Evolutionary conservation across 1,140 invertebrate species (phyloP).

Genomic region (Heliconius himera): DNA sequence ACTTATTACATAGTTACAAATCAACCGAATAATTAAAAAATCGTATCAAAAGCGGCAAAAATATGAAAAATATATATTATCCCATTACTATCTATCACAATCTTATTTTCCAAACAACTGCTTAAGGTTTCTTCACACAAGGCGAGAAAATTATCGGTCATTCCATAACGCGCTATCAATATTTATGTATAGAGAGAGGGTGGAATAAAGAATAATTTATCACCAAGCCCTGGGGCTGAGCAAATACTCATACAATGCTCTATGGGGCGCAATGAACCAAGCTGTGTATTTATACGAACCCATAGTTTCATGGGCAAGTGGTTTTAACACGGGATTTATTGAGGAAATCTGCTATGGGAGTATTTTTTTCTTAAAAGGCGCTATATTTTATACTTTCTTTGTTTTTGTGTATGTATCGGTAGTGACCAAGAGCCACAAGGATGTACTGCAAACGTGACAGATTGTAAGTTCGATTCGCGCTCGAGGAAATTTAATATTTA

Average conservation of each 20-base stretch:
- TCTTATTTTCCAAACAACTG: slow-evolving; percentile 3
- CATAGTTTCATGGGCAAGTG: slow-evolving; percentile 34
- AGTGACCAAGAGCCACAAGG: no score
- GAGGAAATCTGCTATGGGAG: slow-evolving; percentile 18
- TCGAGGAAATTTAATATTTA: no score
- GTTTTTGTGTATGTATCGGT: no score
- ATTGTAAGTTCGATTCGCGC: no score
- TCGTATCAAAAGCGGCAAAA: no score
- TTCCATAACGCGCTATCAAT: slow-evolving; percentile 2
- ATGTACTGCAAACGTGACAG: no score
- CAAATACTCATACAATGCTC: slow-evolving; percentile 18
- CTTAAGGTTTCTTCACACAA: not conserved
- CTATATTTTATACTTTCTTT: no score
- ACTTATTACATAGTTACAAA: no score
- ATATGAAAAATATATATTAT: no score
- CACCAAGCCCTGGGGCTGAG: slow-evolving; percentile 9
- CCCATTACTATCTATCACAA: not conserved
- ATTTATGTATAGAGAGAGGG: slow-evolving; percentile 10
- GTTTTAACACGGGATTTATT: slow-evolving; percentile 33
- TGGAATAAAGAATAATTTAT: slow-evolving; percentile 24
- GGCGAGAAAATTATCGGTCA: not conserved
- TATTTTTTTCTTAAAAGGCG: slow-evolving; percentile 26
- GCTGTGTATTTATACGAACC: slow-evolving; percentile 25
- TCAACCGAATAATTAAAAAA: no score
- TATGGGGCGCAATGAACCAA: slow-evolving; percentile 25